These are phyloP conservation scores for Cheilosia vulpina DNA, from an alignment of 2,888 invertebrate genomes.

Conservation along the genomic window DNA sequence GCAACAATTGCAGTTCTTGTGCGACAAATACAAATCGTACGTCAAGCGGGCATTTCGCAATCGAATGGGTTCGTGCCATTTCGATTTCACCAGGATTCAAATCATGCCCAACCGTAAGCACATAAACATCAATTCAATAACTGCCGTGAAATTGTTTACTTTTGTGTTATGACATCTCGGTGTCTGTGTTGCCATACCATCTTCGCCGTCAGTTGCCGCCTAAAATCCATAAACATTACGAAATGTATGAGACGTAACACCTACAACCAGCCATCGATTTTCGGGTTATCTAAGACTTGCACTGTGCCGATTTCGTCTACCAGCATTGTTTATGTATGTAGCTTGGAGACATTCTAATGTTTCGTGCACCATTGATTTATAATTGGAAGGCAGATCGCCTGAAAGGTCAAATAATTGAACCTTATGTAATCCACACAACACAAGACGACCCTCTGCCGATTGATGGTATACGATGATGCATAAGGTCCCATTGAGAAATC, in stretches of 20 bases:
- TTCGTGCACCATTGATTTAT: background rate
- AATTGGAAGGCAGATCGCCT: background rate
- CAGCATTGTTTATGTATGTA: background rate
- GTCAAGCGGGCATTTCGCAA: no score
- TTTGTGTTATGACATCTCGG: conserved; percentile 3
- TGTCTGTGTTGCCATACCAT: background rate
- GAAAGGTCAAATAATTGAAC: conserved; percentile 39
- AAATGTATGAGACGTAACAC: background rate
- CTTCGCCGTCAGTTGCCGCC: background rate
- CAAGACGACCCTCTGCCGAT: conserved; percentile 1
- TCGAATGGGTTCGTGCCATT: background rate
- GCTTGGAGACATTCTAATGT: conserved; percentile 1
- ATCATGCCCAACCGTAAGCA: background rate
- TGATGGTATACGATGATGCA: background rate
- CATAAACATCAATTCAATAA: background rate
- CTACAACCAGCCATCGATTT: background rate
- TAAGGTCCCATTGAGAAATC: conserved; percentile 16
- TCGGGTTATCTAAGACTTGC: background rate
- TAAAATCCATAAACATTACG: background rate
- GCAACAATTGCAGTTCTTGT: no score
- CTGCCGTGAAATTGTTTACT: background rate
- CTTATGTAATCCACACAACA: conserved; percentile 21
- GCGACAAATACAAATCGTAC: no score
- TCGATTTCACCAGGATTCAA: conserved; percentile 7
- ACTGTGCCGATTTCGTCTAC: background rate